Evolutionary conservation across 2,888 invertebrate genomes (phyloP).

Genomic region (Hipparchia sbordonii): DNA sequence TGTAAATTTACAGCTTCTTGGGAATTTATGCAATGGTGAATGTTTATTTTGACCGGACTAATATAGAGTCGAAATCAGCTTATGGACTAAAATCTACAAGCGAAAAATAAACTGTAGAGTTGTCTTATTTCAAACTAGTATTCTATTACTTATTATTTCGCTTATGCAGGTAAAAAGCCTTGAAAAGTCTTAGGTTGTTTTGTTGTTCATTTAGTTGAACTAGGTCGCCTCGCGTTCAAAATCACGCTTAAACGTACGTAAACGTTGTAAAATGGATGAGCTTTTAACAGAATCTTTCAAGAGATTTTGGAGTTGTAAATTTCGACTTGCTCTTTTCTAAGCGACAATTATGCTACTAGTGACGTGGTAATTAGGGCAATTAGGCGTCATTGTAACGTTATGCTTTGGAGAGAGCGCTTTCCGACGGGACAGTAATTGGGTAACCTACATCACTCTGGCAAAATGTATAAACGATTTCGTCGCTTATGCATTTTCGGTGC

Average conservation of each 20-base stretch:
- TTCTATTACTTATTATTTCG: not conserved
- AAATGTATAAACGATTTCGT: slow-evolving; percentile 12
- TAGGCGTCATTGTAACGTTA: slow-evolving; percentile 25
- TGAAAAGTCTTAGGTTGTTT: not conserved
- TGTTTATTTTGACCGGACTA: no score
- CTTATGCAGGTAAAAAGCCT: not conserved
- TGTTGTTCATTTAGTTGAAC: slow-evolving; percentile 14
- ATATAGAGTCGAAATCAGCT: no score
- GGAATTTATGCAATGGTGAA: no score
- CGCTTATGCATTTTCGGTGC: not conserved
- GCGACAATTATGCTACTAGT: slow-evolving; percentile 24
- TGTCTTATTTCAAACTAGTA: not conserved
- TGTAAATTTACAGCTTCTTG: no score
- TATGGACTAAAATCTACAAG: no score
- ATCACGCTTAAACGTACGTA: slow-evolving; percentile 4
- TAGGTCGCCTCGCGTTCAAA: slow-evolving; percentile 7
- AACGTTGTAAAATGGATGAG: slow-evolving; percentile 10
- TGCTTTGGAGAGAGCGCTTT: slow-evolving; percentile 24
- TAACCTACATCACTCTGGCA: slow-evolving; percentile 29
- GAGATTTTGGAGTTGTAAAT: slow-evolving; percentile 29
- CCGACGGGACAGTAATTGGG: slow-evolving; percentile 26
- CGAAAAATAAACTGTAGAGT: no score
- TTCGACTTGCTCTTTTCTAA: slow-evolving; percentile 31
- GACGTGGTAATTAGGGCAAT: slow-evolving; percentile 31
- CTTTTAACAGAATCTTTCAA: slow-evolving; percentile 29